Evolutionary conservation across 2,797 vertebrate species (phyloP).

Genomic region (Garrulus glandarius): DNA sequence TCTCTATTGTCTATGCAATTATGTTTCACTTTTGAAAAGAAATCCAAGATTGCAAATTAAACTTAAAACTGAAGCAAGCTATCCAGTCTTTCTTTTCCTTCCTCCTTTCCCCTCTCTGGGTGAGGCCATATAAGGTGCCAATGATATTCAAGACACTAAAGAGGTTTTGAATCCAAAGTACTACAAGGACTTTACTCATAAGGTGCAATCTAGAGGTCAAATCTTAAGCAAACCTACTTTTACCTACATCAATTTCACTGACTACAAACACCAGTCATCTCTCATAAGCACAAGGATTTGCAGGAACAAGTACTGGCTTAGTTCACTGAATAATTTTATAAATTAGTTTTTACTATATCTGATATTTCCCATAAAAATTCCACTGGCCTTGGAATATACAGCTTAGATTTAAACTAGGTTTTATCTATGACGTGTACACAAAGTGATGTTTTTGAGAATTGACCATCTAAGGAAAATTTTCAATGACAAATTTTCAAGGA

Average conservation of each 20-base stretch:
- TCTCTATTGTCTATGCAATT: neutral
- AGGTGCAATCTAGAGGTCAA: neutral
- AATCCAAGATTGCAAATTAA: neutral
- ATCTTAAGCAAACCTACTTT: neutral
- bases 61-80: neutral
- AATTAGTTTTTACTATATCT: neutral
- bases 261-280: neutral
- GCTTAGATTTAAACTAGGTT: neutral
- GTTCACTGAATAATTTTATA: neutral
- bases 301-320: neutral
- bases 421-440: neutral
- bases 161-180: neutral
- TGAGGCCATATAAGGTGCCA: neutral
- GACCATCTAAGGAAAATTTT: neutral
- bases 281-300: constrained; percentile 16
- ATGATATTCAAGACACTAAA: neutral
- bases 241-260: neutral
- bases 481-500: neutral
- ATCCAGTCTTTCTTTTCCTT: neutral
- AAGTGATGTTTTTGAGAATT: neutral
- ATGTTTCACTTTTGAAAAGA: neutral
- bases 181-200: neutral
- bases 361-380: neutral
- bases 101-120: neutral
- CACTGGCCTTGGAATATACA: neutral